Conservation (phyloP, 2,797 vertebrate species). For the Pyrocephalus nanus region DNA sequence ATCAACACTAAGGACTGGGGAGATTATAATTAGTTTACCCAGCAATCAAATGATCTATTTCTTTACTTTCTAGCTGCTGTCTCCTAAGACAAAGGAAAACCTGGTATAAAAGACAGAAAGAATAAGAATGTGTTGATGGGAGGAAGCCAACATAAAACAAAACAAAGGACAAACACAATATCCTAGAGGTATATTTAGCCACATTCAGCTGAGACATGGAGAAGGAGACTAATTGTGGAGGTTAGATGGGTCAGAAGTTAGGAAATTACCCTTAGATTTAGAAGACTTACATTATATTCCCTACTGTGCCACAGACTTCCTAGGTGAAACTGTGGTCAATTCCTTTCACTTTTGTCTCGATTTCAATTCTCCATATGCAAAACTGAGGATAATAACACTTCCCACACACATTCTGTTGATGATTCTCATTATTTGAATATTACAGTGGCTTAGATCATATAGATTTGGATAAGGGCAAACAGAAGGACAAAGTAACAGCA, state of each 20-base stretch:
- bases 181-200: not conserved
- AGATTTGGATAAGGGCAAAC: not conserved
- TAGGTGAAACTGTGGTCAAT: not conserved
- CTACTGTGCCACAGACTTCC: not conserved
- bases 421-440: not conserved
- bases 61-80: not conserved
- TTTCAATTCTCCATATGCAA: not conserved
- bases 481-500: not conserved
- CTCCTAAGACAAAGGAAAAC: not conserved
- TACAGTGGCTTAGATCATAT: not conserved
- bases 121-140: not conserved
- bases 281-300: not conserved
- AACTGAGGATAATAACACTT: not conserved
- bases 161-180: not conserved
- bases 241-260: not conserved
- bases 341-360: not conserved
- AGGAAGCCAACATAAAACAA: not conserved
- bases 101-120: not conserved
- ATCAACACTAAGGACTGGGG: not conserved
- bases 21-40: rapidly evolving
- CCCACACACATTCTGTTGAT: not conserved
- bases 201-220: not conserved
- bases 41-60: not conserved
- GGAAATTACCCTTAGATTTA: slow-evolving; percentile 36
- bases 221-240: not conserved